Percentiles rank a stretch among this genome's conserved stretches.
Evolutionary conservation across 2,797 vertebrate genomes (phyloP).

Genomic region (Darevskia mixta): DNA sequence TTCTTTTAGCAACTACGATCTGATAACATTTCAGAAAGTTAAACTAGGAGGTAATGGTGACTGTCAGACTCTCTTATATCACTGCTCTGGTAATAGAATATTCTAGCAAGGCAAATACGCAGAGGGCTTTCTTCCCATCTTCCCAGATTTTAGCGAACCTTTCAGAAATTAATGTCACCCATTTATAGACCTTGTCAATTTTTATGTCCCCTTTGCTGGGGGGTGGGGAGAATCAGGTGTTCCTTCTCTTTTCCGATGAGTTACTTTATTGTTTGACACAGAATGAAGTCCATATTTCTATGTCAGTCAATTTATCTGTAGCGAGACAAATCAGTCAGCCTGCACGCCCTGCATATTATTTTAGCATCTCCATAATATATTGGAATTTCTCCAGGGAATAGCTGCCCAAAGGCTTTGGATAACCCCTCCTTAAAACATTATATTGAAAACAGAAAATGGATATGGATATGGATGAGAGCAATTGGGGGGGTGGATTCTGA

Average conservation of each 20-base stretch:
- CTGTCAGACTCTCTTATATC: not conserved
- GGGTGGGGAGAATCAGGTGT: not conserved
- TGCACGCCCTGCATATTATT: not conserved
- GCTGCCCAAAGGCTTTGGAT: not conserved
- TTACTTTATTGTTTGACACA: not conserved
- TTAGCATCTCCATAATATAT: not conserved
- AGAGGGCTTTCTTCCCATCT: not conserved
- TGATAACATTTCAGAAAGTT: not conserved
- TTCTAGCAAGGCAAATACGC: not conserved
- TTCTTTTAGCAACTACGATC: constrained; percentile 4
- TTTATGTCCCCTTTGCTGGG: constrained; percentile 3
- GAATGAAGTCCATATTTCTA: constrained; percentile 1
- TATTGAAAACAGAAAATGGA: not conserved
- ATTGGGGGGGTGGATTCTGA: not conserved
- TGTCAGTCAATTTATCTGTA: not conserved
- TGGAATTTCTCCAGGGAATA: not conserved
- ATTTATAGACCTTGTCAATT: constrained; percentile 23
- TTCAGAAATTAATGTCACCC: constrained; percentile 6
- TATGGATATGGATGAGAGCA: not conserved
- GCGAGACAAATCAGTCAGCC: not conserved
- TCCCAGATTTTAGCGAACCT: constrained; percentile 1
- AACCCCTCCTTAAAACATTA: not conserved
- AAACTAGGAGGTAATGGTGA: not conserved
- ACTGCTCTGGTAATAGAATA: not conserved
- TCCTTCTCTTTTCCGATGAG: not conserved